Evolutionary conservation across 2,888 invertebrate species (phyloP).

Genomic region (Drosophila mimica): DNA sequence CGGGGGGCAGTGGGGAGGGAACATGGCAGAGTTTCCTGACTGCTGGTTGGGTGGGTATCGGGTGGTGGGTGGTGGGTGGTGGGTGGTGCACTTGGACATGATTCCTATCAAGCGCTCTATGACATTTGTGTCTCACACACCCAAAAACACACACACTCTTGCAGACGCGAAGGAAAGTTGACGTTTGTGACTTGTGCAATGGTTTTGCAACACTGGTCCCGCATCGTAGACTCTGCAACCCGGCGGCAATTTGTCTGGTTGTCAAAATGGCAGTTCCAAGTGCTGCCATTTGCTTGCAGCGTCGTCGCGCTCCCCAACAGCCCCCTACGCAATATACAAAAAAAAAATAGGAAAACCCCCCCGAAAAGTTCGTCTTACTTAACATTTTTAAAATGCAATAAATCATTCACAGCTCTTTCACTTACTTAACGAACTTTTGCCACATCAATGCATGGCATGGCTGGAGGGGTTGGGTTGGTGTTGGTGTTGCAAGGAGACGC

Average conservation of each 20-base stretch:
- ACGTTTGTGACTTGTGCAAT: conserved; percentile 33
- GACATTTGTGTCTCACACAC: conserved; percentile 1
- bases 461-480: too few relatives aligned
- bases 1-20: not conserved
- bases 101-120: not conserved
- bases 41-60: not conserved
- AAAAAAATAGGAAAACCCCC: not conserved
- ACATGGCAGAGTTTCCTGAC: not conserved
- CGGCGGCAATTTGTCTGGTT: conserved; percentile 53
- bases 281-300: conserved; percentile 39
- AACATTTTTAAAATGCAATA: conserved; percentile 79
- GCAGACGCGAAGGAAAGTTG: conserved; percentile 12
- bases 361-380: conserved; percentile 59
- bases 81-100: conserved; percentile 2
- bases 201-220: conserved; percentile 33
- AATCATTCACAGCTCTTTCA: conserved; percentile 81
- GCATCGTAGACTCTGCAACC: conserved; percentile 8
- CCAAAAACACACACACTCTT: not conserved
- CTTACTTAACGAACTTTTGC: conserved; percentile 80
- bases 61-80: not conserved
- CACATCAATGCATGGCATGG: conserved; percentile 40
- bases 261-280: conserved; percentile 39
- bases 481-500: not conserved
- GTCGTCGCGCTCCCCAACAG: not conserved
- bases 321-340: not conserved